Evolutionary conservation across 1,140 invertebrate species (phyloP), one percentile per base, ranked within the genome.

Genomic region (Neuroterus valhalla): DNA sequence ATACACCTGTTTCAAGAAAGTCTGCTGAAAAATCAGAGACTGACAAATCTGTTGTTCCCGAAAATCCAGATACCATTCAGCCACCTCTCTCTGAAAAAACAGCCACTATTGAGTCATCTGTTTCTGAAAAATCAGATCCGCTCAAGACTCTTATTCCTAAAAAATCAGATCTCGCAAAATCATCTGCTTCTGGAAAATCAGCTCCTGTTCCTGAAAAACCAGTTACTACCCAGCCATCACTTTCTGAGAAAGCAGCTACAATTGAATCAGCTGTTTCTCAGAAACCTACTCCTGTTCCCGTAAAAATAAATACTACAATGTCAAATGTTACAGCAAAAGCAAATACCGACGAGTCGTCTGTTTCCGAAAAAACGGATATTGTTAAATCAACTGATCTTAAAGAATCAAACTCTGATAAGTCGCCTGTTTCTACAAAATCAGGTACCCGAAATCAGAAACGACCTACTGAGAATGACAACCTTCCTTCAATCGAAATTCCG

Each of bases 151-250:
- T 2, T 23, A 12, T 12, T 55, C 10, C 10, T 55, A 19, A 11
- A 19, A 52, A 38, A 42, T 0, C 45, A 44, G 11, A 76, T 50
- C n/a, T 38, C 76, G 75, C 55, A 12, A 73, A 62, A 38, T 48
- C 76, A 75, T 62, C 66, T 15, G 50, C 68, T 15, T 71, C 72
- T 48, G n/a, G 15, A 66, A 67, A 38, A 11, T 19, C 66, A 75
- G 71, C 67, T 46, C 66, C 67, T 8, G 55, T 70, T 11, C 70
- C 70, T 48, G 12, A 14, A 66, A 66, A 42, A 15, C 15, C 62
- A 76, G 71, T 71, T 43, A 78, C 45, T 31, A 78, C 82, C 46
- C 50, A 69, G 19, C 66, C 67, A 75, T 76, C 66, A 42, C 73
- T 17, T 38, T 10, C 19, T 3, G 71, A 68, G 69, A 66, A 23